Base-by-base conservation (phyloP, 1,140 invertebrate species). In the Drosophila auraria region DNA sequence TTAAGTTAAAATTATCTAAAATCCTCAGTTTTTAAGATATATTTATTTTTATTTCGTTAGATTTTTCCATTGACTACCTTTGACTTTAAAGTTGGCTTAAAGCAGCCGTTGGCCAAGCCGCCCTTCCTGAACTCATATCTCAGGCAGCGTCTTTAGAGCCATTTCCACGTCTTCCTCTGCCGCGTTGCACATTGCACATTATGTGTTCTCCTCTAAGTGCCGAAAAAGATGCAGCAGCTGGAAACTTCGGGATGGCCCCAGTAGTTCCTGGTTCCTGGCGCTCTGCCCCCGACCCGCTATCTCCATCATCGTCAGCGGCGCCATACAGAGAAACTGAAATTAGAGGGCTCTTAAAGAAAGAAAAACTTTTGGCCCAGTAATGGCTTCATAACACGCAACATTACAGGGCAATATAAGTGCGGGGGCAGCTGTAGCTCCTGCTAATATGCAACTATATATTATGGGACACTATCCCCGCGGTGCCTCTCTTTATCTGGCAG, bases 381-480 rank as follows among this genome's bases (percentile, higher is more conserved):
- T 90, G 82, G 86, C 86, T 90, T 90, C 87, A 90, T 90, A 90
- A 91, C 86, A 90, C 72, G 86, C 86, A 90, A 82, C 87, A 90
- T 90, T 86, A 86, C 76, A 82, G 82, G 66, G 81, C 78, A 78
- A 79, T 84, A 82, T 71, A 71, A 72, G 76, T 59, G 73, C 50
- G 77, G 63, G 78, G 86, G 76, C 74, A 71, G 80, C 44, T 74
- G 75, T 59, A 42, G 63, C 45, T 65, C 51, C 66, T 73, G 72
- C 83, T 89, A 87, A 87, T 89, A 89, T 90, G 84, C 84, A 90
- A 86, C 86, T 78, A 89, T 87, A 89, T 81, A 90, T 89, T 82
- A 90, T 65, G 84, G 56, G 78, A 81, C 69, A 82, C 66, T 64
- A 61, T 78, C 47, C 49, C 47, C 47, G 47, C 38, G 5, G 54